phyloP scores from a whole-genome alignment of 2,797 vertebrate species.

The Phalanger gymnotis region DNA sequence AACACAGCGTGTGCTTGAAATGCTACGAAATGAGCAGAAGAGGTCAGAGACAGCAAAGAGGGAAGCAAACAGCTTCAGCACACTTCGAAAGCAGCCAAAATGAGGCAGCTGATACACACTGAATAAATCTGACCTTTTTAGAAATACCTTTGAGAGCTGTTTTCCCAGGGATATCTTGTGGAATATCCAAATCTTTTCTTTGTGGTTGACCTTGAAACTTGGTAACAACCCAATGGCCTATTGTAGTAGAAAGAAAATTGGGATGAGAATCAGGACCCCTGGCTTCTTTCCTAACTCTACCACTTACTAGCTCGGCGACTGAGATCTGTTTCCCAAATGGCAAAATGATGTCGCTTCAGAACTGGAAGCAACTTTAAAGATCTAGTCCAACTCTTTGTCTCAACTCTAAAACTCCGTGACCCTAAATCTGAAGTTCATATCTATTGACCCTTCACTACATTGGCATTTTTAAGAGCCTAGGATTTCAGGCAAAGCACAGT shows the following conservation, averaged over 20 bases:
- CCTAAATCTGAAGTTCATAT: too few relatives aligned
- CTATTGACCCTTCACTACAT: accelerated
- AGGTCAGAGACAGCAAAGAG: not conserved
- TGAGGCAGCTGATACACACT: accelerated
- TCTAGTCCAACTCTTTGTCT: accelerated
- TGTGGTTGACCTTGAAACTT: not conserved
- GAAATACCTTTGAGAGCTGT: accelerated
- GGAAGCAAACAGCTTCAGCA: accelerated
- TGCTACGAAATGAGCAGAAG: not conserved
- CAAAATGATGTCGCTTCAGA: not conserved
- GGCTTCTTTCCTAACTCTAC: accelerated
- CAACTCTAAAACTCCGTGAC: not conserved
- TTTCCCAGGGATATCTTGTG: accelerated
- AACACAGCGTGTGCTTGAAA: not conserved
- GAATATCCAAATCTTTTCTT: not conserved
- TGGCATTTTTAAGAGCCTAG: not conserved
- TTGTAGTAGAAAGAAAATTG: accelerated
- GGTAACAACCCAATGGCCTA: not conserved
- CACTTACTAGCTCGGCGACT: not conserved
- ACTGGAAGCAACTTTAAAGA: not conserved
- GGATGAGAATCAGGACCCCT: accelerated
- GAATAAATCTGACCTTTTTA: accelerated
- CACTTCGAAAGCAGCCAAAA: accelerated
- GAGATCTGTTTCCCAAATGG: not conserved
- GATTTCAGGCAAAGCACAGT: not conserved